phyloP scores from a whole-genome alignment of 2,888 invertebrate species.

The Biston stratarius region DNA sequence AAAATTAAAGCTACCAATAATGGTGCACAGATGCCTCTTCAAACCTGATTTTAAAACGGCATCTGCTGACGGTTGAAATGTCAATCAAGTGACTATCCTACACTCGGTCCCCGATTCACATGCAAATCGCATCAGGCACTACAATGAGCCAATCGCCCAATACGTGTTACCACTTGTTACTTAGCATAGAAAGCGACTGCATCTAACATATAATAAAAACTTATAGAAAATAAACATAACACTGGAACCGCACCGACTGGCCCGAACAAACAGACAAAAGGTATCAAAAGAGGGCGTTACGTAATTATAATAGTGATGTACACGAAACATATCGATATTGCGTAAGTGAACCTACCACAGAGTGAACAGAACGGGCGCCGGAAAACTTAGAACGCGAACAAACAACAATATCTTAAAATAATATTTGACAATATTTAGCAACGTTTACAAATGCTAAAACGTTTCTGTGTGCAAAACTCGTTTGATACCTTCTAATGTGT shows the following conservation, averaged over 20 bases:
- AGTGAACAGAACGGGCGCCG: conserved; percentile 47
- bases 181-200: conserved; percentile 73
- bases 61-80: conserved; percentile 54
- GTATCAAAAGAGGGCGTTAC: conserved; percentile 76
- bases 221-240: conserved; percentile 68
- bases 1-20: conserved; percentile 20
- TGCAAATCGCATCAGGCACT: conserved; percentile 60
- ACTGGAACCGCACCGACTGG: conserved; percentile 60
- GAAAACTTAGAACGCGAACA: conserved; percentile 45
- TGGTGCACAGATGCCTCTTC: conserved; percentile 8
- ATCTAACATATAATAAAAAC: conserved; percentile 63
- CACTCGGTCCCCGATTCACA: conserved; percentile 57
- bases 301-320: conserved; percentile 70
- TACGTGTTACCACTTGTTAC: conserved; percentile 63
- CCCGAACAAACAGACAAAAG: conserved; percentile 68
- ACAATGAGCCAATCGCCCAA: conserved; percentile 58
- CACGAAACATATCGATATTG: conserved; percentile 61
- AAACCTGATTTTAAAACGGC: conserved; percentile 32
- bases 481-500: conserved; percentile 53
- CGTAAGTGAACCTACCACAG: conserved; percentile 62
- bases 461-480: conserved; percentile 61
- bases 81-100: conserved; percentile 54
- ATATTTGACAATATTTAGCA: conserved; percentile 54
- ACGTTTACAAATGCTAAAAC: conserved; percentile 62
- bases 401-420: conserved; percentile 47